Base-by-base conservation (phyloP, 2,797 vertebrate species). In the Catostomus latipinnis region DNA sequence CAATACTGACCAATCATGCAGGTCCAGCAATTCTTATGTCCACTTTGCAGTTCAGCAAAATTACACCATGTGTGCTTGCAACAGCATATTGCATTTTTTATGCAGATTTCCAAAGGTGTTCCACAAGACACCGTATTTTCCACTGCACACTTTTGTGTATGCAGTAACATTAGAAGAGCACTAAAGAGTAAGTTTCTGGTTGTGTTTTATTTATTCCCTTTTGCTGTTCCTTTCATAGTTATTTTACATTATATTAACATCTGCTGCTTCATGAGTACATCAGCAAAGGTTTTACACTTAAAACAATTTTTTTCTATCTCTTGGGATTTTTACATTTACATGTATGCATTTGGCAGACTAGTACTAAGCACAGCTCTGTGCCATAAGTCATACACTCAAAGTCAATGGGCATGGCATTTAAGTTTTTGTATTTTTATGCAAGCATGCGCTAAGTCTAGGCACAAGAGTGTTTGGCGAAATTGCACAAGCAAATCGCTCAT, bases 11-110 rank as follows among this genome's bases (percentile, higher is more conserved):
- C 13, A 46, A 73, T 80, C 70, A 76, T 78, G 34, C 71, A 85
- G 80, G 61, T 80, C 72, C 56, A 76, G 84, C 84, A 85, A 90
- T 89, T 91, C 88, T 83, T 87, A 67, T 85, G 43, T 86, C 73
- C 81, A 78, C 83, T 82, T 83, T 91, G 88, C 84, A 88, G 82
- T 82, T 80, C 8, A 85, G 76, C 80, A 73, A 81, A 86, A 13
- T 4, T 9, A 48, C 11, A 34, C 60, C 85, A 81, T 83, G 79
- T 84, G 34, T 54, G 14, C 68, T n/a, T 16, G 43, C 57, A 56
- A 56, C 65, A 49, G 58, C 62, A 74, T 63, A 53, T 71, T 81
- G 57, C n/a, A 54, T 45, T 67, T 68, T 65, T 68, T n/a, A 58
- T 76, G 74, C 67, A 56, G 34, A 58, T 58, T 58, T 22, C 73